A percentile compares a stretch with the other conserved stretches of the same genome.
Conservation (phyloP, 2,797 vertebrate species). For the Mastacembelus armatus region DNA sequence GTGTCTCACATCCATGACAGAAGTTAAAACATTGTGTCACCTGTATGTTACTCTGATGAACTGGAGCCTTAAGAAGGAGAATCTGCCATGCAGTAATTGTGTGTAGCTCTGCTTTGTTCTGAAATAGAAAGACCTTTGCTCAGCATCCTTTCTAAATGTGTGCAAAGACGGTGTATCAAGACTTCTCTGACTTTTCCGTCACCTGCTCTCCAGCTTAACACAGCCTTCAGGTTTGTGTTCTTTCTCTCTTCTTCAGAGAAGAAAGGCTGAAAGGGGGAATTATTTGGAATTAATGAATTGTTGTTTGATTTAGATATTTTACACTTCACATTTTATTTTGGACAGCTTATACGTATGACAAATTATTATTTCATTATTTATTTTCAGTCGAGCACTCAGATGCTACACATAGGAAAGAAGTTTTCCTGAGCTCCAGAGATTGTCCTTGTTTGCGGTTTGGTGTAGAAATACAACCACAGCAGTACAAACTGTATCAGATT, state of each 20-base stretch:
- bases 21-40: not conserved
- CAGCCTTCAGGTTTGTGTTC: not conserved
- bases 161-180: constrained; percentile 49
- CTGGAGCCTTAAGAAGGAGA: constrained; percentile 25
- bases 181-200: too few species aligned
- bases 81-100: constrained; percentile 21
- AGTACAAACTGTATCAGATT: constrained; percentile 8
- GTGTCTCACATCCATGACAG: not conserved
- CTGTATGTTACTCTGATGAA: too few species aligned
- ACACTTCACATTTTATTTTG: too few species aligned
- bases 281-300: too few species aligned
- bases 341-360: too few species aligned
- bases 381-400: not conserved
- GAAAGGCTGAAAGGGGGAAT: too few species aligned
- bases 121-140: constrained; percentile 52
- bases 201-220: constrained; percentile 45
- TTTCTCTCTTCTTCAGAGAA: too few species aligned
- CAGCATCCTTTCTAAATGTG: constrained; percentile 38
- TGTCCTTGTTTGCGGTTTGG: not conserved
- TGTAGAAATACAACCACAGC: not conserved
- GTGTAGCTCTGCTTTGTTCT: constrained; percentile 47
- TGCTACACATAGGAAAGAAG: too few species aligned
- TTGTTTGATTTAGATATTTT: too few species aligned
- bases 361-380: too few species aligned
- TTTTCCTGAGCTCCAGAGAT: not conserved